Conservation (phyloP, 2,113 vertebrate species). For the Oostethus manadensis region DNA sequence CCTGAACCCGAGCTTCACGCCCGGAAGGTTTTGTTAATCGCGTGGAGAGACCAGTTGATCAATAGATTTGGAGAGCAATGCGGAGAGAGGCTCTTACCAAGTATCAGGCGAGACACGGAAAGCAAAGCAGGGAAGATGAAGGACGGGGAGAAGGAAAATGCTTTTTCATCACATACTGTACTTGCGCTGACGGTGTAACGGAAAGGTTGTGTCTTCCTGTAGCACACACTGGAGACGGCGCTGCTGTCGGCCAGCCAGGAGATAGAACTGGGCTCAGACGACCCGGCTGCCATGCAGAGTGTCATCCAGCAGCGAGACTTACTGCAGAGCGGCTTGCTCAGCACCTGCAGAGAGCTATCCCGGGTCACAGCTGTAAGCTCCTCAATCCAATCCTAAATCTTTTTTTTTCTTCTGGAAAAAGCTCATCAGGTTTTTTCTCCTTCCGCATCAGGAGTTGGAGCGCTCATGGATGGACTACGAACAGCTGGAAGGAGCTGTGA, state of each 20-base stretch:
- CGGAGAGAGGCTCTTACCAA: no score
- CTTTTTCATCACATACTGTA: no score
- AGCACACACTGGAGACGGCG: slow-evolving; percentile 97
- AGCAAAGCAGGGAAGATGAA: no score
- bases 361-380: slow-evolving; percentile 82
- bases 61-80: no score
- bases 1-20: no score
- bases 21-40: no score
- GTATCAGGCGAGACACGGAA: no score
- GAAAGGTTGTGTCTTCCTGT: slow-evolving; percentile 31
- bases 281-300: slow-evolving; percentile 81
- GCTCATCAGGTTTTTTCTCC: slow-evolving; percentile 16
- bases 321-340: slow-evolving; percentile 91
- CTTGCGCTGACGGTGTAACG: neutral
- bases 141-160: no score
- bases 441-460: slow-evolving; percentile 85
- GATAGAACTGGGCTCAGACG: slow-evolving; percentile 90
- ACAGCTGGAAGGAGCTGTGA: slow-evolving; percentile 84
- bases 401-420: neutral
- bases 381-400: neutral
- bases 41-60: no score
- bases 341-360: slow-evolving; percentile 91
- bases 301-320: slow-evolving; percentile 90
- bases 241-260: slow-evolving; percentile 95
- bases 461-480: slow-evolving; percentile 89